Evolutionary conservation across 2,113 vertebrate genomes (phyloP).

Genomic region (Speoplatyrhinus poulsoni): DNA sequence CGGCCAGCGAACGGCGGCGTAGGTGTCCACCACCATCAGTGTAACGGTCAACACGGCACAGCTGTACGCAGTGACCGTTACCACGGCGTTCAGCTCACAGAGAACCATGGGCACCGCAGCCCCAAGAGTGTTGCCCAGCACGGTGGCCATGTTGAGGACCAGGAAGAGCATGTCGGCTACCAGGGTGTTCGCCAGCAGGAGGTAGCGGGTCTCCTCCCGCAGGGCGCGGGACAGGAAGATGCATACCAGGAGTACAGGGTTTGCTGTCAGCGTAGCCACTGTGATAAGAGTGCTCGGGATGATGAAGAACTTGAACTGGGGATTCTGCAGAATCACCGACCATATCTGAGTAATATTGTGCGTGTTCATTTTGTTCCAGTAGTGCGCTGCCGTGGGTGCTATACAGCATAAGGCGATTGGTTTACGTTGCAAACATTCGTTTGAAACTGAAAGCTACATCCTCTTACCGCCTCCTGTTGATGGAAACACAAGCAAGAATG

Average conservation of each 20-base stretch:
- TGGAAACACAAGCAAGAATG: slow-evolving; percentile 10
- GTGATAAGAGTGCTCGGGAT: slow-evolving; percentile 70
- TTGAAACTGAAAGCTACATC: neutral
- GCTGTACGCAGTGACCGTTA: slow-evolving; percentile 64
- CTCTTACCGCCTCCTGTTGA: slow-evolving; percentile 27
- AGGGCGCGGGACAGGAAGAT: slow-evolving; percentile 68
- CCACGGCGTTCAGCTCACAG: slow-evolving; percentile 69
- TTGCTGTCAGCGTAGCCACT: slow-evolving; percentile 61
- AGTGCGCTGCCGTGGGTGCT: neutral
- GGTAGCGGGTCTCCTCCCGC: slow-evolving; percentile 76
- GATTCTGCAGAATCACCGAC: slow-evolving; percentile 34
- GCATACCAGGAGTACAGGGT: slow-evolving; percentile 71
- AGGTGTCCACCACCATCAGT: slow-evolving; percentile 79
- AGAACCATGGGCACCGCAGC: slow-evolving; percentile 41
- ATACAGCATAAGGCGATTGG: neutral
- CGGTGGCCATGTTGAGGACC: slow-evolving; percentile 63
- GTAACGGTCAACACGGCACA: slow-evolving; percentile 78
- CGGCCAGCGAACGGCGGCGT: slow-evolving; percentile 76
- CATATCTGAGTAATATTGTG: slow-evolving; percentile 56
- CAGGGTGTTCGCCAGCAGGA: slow-evolving; percentile 80
- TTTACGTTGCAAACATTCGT: too few relatives aligned
- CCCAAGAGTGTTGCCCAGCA: slow-evolving; percentile 52
- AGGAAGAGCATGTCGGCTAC: slow-evolving; percentile 76
- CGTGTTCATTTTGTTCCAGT: slow-evolving; percentile 1
- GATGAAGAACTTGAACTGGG: slow-evolving; percentile 64